These are phyloP conservation scores for Scopus umbretta DNA, from an alignment of 2,113 vertebrate genomes.

Conservation along the genomic window DNA sequence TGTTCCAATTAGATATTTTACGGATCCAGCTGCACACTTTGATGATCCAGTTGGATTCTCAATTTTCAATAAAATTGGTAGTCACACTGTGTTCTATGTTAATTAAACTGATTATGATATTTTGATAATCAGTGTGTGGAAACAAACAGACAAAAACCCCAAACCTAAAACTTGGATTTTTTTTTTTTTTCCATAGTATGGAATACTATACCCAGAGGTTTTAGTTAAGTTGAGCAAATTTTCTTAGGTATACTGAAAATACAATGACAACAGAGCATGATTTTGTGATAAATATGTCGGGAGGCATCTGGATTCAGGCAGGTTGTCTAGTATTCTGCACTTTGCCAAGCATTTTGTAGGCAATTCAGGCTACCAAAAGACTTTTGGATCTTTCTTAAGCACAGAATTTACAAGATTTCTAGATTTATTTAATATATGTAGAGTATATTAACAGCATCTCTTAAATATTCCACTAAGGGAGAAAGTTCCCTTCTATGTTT, in stretches of 20 bases:
- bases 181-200: neutral
- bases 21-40: constrained; percentile 11
- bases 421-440: neutral
- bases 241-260: neutral
- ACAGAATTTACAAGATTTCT: neutral
- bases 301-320: neutral
- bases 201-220: neutral
- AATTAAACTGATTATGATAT: neutral
- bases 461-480: neutral
- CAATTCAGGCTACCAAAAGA: neutral
- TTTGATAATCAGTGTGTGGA: neutral
- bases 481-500: neutral
- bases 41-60: neutral
- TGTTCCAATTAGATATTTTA: constrained; percentile 36
- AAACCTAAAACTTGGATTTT: neutral
- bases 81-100: neutral
- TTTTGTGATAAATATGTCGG: neutral
- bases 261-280: neutral
- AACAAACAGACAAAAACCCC: rapidly evolving
- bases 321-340: neutral
- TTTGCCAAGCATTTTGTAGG: neutral
- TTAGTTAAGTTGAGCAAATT: neutral
- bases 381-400: neutral
- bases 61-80: neutral
- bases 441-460: rapidly evolving